A percentile compares a stretch with the other conserved stretches of the same genome.
Conservation (phyloP, 35 echinoderm and acorn worm species). For the Apostichopus californicus region DNA sequence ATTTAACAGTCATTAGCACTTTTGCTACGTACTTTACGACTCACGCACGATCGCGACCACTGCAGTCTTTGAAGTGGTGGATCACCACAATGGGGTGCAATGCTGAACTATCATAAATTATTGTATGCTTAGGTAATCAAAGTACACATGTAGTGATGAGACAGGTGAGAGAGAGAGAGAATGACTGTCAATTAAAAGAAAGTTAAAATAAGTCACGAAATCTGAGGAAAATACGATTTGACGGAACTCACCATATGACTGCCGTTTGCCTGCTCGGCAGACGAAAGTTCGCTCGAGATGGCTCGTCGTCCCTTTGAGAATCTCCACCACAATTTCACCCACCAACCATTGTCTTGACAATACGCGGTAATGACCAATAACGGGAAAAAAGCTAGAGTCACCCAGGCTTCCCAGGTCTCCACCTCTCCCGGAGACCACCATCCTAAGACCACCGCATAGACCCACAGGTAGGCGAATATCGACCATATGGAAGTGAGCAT, state of each 20-base stretch:
- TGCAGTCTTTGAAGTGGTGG: no score
- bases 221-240: not conserved
- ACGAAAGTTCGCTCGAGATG: constrained; percentile 47
- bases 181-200: not conserved
- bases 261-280: constrained; percentile 39
- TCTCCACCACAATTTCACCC: constrained; percentile 66
- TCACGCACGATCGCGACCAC: no score
- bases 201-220: not conserved
- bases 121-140: no score
- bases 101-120: no score
- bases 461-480: constrained; percentile 98
- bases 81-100: no score
- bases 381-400: constrained; percentile 78
- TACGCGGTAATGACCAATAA: constrained; percentile 88
- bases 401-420: constrained; percentile 88
- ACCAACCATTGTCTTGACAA: constrained; percentile 95
- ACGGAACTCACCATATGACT: constrained; percentile 79
- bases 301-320: constrained; percentile 38
- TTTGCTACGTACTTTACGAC: no score
- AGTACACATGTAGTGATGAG: no score
- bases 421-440: constrained; percentile 56
- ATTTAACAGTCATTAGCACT: no score
- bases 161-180: no score
- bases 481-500: constrained; percentile 91
- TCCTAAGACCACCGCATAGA: constrained; percentile 78